Evolutionary conservation across 2,888 invertebrate genomes (phyloP), one percentile per base, ranked within the genome.

Genomic region (Pristionchus maxplancki): DNA sequence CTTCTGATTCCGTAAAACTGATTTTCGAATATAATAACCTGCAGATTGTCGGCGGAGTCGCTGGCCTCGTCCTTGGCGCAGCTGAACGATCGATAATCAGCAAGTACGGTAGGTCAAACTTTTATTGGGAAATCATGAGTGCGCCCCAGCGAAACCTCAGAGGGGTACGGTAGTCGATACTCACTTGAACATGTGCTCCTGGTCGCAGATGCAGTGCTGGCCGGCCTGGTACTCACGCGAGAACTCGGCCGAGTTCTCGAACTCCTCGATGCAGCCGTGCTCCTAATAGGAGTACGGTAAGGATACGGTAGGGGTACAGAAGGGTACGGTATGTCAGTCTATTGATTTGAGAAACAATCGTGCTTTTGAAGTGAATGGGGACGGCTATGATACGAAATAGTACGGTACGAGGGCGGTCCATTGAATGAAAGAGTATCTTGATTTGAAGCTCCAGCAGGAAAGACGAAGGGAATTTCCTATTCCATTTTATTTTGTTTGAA

Each of bases 131-230:
- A 90, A 86, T 71, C 84, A 89, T 20, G n/a, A 62, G 13, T 88
- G 74, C 15, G 53, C 62, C 71, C 37, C 71, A 17, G 34, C 37
- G 44, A 40, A 67, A 53, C 31, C 53, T n/a, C 37, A n/a, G 8
- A 6, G 31, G 64, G 37, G 1, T 71, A 71, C 71, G 34, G 71
- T 71, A 71, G 71, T 71, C 37, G 71, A 71, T 8, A 34, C 90
- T 82, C 71, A 94, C 92, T 95, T 94, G 91, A 94, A 95, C 95
- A 94, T 99, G 95, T 99, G 99, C 94, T 99, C 99, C 24, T 97
- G 97, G 95, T 99, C 99, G 93, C 99, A 99, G 96, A 98, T 97
- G 95, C 99, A 99, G 90, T 97, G 97, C 95, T 98, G 98, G 1
- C 97, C 96, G 53, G 97, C 96, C 95, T 98, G 97, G 95, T 97